Evolutionary conservation across 2,888 invertebrate species (phyloP).

Genomic region (Lottia scabra): DNA sequence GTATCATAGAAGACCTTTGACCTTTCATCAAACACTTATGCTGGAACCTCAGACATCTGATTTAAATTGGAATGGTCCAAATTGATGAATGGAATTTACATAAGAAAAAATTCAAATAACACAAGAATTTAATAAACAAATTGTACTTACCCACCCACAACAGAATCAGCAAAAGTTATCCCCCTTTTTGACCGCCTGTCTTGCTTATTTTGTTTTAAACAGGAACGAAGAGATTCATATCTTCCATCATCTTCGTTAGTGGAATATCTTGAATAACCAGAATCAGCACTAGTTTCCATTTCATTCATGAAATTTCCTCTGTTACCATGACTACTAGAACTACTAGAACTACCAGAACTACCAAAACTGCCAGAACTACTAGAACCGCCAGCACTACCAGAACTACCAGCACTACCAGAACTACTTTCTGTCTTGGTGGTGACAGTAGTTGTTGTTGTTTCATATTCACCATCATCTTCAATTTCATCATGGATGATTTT

Average conservation of each 20-base stretch:
- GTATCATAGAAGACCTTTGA: no score
- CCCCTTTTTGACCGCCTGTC: constrained; percentile 50
- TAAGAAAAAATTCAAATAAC: no score
- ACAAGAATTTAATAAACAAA: no score
- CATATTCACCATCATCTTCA: constrained; percentile 23
- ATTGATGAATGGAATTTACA: no score
- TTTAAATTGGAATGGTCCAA: no score
- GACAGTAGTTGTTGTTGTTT: background rate
- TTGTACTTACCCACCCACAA: constrained; percentile 57
- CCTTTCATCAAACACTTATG: no score
- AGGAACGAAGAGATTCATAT: constrained; percentile 47
- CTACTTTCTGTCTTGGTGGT: constrained; percentile 1
- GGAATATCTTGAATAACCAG: background rate
- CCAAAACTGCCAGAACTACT: no score
- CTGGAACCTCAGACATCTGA: no score
- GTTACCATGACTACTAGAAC: constrained; percentile 8
- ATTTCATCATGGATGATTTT: background rate
- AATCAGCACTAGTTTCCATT: background rate
- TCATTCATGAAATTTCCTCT: constrained; percentile 1
- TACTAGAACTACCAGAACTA: no score
- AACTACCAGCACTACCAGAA: constrained; percentile 2
- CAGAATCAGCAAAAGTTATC: constrained; percentile 64
- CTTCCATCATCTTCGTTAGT: background rate
- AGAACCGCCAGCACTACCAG: no score
- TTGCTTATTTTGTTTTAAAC: constrained; percentile 59